Base-by-base conservation (phyloP, 2,888 invertebrate species). In the Thymelicus sylvestris region DNA sequence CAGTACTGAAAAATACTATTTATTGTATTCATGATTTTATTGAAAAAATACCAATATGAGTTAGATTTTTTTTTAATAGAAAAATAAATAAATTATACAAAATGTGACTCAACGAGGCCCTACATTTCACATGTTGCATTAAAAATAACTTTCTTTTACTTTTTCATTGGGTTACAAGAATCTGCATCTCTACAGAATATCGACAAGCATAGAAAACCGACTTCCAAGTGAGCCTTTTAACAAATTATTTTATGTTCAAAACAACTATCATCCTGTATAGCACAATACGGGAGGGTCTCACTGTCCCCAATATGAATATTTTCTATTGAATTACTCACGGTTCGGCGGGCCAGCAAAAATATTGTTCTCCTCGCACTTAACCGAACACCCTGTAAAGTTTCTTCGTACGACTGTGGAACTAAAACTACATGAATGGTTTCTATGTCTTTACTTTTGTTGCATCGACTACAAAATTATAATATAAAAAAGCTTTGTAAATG, bases 291-390 rank as follows among this genome's bases (percentile, higher is more conserved):
- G 85, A 83, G 86, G 83, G 86, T 80, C 80, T 81, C 83, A 78
- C 81, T 82, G 88, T 89, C 91, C 90, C 90, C 88, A 88, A 88
- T 89, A 89, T 91, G 93, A 93, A 93, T 93, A 92, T 92, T 92
- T 92, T 92, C 91, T 92, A 93, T 93, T 91, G 89, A 90, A 93
- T 93, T 93, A 93, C 85, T 90, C 86, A 86, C 91, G 88, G 88
- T 89, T 92, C 92, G 91, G 83, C 85, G 92, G 83, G 82, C 89
- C 79, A 83, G 86, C 88, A 90, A 91, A 93, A 93, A 93, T 93
- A 93, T 92, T 93, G 93, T 92, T 88, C 87, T 88, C 76, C 86
- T 88, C 87, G 84, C 86, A 87, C 89, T 90, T 86, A 84, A 82
- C 80, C 76, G 81, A 77, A 85, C 87, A 86, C 79, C 84, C 85